Conservation (phyloP, 2,797 vertebrate genomes). For the Gorsachius magnificus region DNA sequence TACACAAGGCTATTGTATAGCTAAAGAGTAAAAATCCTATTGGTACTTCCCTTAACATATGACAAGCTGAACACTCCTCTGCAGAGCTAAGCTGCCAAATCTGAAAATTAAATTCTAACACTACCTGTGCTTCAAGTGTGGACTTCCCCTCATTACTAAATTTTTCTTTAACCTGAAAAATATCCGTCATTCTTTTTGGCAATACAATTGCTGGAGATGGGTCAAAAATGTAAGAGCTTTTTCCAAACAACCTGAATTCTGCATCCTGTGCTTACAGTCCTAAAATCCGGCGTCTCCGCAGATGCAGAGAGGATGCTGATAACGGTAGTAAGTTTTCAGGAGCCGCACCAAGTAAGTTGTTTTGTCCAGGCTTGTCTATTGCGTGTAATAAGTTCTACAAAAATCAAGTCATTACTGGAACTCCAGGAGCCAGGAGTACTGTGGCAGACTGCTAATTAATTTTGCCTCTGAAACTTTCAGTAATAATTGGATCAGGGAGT, state of each 20-base stretch:
- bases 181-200: neutral
- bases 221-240: neutral
- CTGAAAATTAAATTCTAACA: neutral
- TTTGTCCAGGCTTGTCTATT: conserved; percentile 75
- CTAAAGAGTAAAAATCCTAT: neutral
- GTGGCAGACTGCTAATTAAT: conserved; percentile 76
- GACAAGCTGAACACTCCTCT: neutral
- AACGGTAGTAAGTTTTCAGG: conserved; percentile 7
- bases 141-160: neutral
- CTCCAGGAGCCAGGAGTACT: conserved; percentile 66
- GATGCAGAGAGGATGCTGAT: neutral
- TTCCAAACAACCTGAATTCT: neutral
- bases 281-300: neutral
- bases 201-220: neutral
- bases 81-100: neutral
- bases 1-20: neutral
- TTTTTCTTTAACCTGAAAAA: neutral
- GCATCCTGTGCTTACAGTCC: neutral
- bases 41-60: neutral
- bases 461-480: conserved; percentile 70
- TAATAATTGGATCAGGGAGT: conserved; percentile 62
- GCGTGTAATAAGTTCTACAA: conserved; percentile 57
- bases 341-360: conserved; percentile 11
- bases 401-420: conserved; percentile 72
- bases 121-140: neutral